Conservation (phyloP, 1,140 invertebrate species). For the Drosophila willistoni region DNA sequence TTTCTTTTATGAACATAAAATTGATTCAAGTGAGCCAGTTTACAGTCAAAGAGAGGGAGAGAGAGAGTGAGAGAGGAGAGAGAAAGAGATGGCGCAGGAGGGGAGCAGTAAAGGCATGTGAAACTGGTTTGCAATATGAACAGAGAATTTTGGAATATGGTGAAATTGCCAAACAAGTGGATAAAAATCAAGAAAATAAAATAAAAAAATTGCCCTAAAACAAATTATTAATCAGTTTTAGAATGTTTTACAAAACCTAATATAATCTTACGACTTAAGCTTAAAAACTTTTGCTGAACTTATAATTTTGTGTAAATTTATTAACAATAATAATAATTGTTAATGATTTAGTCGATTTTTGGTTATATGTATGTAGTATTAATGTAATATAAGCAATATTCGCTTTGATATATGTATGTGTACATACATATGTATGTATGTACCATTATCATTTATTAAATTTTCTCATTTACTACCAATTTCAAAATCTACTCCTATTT, state of each 20-base stretch:
- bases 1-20: conserved; percentile 10
- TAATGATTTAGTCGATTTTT: too few species aligned
- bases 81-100: background rate
- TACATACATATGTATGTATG: too few species aligned
- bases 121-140: conserved; percentile 51
- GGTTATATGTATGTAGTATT: too few species aligned
- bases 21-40: conserved; percentile 51
- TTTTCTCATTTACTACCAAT: conserved; percentile 8
- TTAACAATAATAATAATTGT: too few species aligned
- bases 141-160: conserved; percentile 47
- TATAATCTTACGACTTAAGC: too few species aligned
- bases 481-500: conserved; percentile 43
- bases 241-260: too few species aligned
- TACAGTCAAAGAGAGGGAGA: conserved; percentile 13
- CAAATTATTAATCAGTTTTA: background rate
- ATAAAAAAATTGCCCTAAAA: background rate
- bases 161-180: conserved; percentile 51
- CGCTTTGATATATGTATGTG: too few species aligned
- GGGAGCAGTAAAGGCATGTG: background rate
- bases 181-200: background rate
- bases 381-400: background rate
- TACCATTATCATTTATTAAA: background rate
- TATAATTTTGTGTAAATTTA: too few species aligned
- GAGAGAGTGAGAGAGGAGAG: background rate
- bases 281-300: too few species aligned